Percentiles rank a stretch among this genome's conserved stretches.
Conservation (phyloP, 2,797 vertebrate genomes). For the Oryzias sinensis region DNA sequence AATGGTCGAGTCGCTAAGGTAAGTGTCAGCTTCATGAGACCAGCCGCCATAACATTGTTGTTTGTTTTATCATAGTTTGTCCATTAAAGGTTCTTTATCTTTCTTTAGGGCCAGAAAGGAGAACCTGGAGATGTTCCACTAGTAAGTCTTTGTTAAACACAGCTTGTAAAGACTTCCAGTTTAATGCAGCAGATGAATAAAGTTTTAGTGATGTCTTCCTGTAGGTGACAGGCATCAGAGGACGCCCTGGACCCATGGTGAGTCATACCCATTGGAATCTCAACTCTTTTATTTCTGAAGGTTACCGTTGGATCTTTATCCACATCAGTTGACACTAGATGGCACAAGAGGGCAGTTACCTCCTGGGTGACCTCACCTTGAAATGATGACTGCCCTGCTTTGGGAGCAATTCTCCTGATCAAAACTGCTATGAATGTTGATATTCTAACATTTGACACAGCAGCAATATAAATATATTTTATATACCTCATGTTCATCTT, state of each 20-base stretch:
- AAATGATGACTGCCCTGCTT: slow-evolving; percentile 8
- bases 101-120: slow-evolving; percentile 91
- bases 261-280: slow-evolving; percentile 50
- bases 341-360: slow-evolving; percentile 62
- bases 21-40: slow-evolving; percentile 42
- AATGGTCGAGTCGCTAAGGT: slow-evolving; percentile 86
- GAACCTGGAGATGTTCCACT: slow-evolving; percentile 92
- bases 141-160: slow-evolving; percentile 77
- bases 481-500: background rate
- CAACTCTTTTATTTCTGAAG: too few relatives aligned
- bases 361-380: slow-evolving; percentile 35
- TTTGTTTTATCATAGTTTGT: too few relatives aligned
- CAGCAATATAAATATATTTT: background rate
- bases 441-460: background rate
- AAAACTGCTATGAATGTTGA: background rate
- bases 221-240: slow-evolving; percentile 90
- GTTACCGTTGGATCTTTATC: background rate
- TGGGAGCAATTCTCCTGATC: background rate
- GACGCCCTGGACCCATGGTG: slow-evolving; percentile 89
- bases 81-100: slow-evolving; percentile 4
- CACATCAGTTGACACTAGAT: slow-evolving; percentile 66
- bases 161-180: background rate
- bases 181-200: background rate
- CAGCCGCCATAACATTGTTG: too few relatives aligned
- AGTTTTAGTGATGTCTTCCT: slow-evolving; percentile 20